phyloP scores from a whole-genome alignment of 2,888 invertebrate genomes.

The Saturnia japonica region DNA sequence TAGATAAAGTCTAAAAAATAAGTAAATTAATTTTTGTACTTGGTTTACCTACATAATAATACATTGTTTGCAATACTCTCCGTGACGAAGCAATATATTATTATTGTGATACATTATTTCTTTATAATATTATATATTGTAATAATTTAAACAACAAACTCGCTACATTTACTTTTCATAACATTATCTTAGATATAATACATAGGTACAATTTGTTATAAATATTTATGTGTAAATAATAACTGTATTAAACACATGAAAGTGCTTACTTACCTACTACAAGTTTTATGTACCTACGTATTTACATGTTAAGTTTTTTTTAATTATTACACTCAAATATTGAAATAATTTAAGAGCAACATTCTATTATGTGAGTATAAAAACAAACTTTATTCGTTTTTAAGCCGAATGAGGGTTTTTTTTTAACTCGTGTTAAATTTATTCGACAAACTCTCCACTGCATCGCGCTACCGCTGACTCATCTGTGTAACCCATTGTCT shows the following conservation, averaged over 20 bases:
- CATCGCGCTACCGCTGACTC: no score
- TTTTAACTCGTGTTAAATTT: no score
- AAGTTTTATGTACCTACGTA: not conserved
- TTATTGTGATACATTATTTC: not conserved
- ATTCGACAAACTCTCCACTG: no score
- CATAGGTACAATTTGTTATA: not conserved
- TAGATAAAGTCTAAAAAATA: not conserved
- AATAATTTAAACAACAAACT: not conserved
- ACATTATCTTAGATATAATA: not conserved
- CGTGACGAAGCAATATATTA: not conserved
- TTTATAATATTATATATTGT: not conserved
- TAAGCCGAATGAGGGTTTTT: not conserved
- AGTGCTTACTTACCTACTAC: not conserved
- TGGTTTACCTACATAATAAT: not conserved
- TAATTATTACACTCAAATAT: not conserved
- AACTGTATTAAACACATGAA: not conserved
- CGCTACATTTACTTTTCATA: not conserved
- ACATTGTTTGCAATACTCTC: not conserved
- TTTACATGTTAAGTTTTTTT: not conserved
- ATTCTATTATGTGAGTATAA: not conserved
- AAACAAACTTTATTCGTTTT: not conserved
- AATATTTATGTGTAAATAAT: not conserved
- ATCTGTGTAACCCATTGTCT: no score
- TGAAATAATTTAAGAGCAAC: not conserved
- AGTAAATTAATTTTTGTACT: not conserved